These are phyloP conservation scores for Indri indri DNA, from an alignment of 2,113 vertebrate species.

Conservation along the genomic window DNA sequence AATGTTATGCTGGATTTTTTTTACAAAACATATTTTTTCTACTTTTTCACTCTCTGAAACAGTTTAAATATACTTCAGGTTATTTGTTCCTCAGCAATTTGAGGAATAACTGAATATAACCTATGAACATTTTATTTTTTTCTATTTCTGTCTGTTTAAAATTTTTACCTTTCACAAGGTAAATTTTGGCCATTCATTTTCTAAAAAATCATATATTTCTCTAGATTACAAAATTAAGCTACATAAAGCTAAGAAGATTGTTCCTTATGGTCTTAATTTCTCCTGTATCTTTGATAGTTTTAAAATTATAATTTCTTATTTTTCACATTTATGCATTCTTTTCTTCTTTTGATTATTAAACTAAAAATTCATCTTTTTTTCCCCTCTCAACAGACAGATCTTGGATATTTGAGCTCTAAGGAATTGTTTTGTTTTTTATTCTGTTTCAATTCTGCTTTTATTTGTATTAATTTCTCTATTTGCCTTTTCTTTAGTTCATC, in stretches of 20 bases:
- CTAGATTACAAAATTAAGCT: background rate
- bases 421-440: background rate
- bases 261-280: background rate
- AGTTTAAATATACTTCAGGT: background rate
- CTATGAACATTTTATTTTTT: background rate
- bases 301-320: background rate
- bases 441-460: background rate
- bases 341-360: background rate
- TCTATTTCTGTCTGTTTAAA: background rate
- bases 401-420: background rate
- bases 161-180: background rate
- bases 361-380: background rate
- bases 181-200: background rate
- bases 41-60: background rate
- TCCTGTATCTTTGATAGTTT: background rate
- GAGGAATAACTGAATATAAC: background rate
- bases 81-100: background rate
- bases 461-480: background rate
- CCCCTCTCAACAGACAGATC: background rate
- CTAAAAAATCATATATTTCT: background rate
- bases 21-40: background rate
- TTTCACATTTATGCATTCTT: background rate
- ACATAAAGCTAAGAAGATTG: background rate
- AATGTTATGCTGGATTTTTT: background rate
- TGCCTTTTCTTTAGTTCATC: background rate